Evolutionary conservation across 2,888 invertebrate genomes (phyloP), one percentile per base, ranked within the genome.

Genomic region (Allolobophora icterica): DNA sequence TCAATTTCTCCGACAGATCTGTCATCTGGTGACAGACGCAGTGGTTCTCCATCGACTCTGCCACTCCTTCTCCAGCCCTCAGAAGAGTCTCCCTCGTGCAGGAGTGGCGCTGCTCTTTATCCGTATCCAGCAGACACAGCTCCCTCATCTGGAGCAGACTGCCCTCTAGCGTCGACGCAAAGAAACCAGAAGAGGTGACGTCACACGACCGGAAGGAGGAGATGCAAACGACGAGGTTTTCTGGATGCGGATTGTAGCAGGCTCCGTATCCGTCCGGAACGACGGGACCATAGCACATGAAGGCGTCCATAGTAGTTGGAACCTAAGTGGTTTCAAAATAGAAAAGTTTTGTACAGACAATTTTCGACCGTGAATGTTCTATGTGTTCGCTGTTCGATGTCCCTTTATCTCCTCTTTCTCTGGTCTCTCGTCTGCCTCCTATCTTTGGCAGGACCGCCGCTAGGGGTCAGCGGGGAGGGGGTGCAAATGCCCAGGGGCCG

Each of bases 241-340:
- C 93, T 8, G 94, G 93, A 90, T 98, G 97, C 0, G 98, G 97
- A 96, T 99, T 99, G 96, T 99, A 99, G 93, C 98, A 97, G 95
- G 98, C 98, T 17, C 99, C 99, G 95, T 99, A 99, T 17, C 99
- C 99, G 94, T 99, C 98, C 0, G 98, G 97, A 84, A 99, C 98
- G 3, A 99, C 99, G 0, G 99, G 98, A 0, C 99, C 99, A 95
- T 99, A 99, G 38, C 99, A 99, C 97, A 98, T 98, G 95, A 98
- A 98, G 90, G 97, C 97, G 92, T 98, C 97, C 8, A 97, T 97
- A 52, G 97, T 98, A 17, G 98, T 98, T 11, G 98, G 97, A 90
- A 99, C 97, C 98, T 98, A 94, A 90, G 19, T 35, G 15, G 8
- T 35, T 87, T 24, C 30, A 8, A 89, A 0, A 89, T 5, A 33